Conservation (phyloP, 92 coral and sea anemone genomes). For the Palythoa grandiflora region DNA sequence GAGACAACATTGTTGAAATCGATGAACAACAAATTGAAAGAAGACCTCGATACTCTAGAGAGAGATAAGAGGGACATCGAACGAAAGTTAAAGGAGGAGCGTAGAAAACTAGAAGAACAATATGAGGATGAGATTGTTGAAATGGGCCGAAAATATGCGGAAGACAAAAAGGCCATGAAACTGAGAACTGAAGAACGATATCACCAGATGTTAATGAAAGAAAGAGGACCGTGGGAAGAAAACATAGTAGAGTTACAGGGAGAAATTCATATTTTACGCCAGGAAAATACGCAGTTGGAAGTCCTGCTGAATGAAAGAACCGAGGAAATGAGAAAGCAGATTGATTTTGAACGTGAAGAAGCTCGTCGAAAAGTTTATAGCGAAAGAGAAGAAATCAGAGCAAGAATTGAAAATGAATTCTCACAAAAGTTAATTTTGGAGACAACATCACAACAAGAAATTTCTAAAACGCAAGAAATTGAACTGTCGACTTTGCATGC, state of each 20-base stretch:
- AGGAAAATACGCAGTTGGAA: constrained; percentile 86
- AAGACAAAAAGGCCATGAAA: constrained; percentile 78
- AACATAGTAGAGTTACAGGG: constrained; percentile 75
- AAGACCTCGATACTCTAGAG: constrained; percentile 85
- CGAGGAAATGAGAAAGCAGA: constrained; percentile 75
- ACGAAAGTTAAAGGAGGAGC: constrained; percentile 82
- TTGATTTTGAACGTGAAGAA: constrained; percentile 83
- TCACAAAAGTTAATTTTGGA: constrained; percentile 77
- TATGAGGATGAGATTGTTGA: constrained; percentile 91
- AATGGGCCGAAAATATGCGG: constrained; percentile 77
- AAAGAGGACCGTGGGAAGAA: constrained; percentile 77
- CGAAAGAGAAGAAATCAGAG: constrained; percentile 79
- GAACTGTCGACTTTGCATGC: constrained; percentile 70
- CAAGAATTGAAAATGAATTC: constrained; percentile 74
- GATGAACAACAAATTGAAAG: constrained; percentile 83
- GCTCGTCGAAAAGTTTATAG: constrained; percentile 54
- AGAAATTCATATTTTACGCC: constrained; percentile 72
- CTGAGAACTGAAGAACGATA: constrained; percentile 82
- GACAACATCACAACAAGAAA: constrained; percentile 58
- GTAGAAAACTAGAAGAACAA: constrained; percentile 77
- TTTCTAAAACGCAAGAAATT: constrained; percentile 66
- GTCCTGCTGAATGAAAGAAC: constrained; percentile 75
- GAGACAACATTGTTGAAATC: constrained; percentile 83
- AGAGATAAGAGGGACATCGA: constrained; percentile 90
- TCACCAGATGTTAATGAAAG: constrained; percentile 71